A percentile compares a stretch with the other conserved stretches of the same genome.
phyloP scores from a whole-genome alignment of 2,888 invertebrate genomes.

The Lasius platythorax region DNA sequence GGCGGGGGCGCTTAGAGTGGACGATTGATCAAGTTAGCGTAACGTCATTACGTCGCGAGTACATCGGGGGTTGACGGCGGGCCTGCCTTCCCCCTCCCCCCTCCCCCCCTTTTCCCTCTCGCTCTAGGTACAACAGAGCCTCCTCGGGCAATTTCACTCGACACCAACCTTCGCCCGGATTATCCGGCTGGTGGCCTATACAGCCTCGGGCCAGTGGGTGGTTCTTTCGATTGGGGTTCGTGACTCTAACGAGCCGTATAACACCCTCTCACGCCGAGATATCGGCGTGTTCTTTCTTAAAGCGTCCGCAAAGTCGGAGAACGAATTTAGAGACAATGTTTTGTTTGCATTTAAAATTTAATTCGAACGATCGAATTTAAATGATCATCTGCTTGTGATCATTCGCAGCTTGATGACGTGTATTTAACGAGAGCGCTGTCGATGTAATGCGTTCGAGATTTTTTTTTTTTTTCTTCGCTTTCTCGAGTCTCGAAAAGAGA shows the following conservation, averaged over 20 bases:
- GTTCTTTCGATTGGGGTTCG: constrained; percentile 44
- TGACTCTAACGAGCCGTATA: constrained; percentile 43
- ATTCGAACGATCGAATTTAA: neutral
- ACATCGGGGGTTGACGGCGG: constrained; percentile 76
- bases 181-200: constrained; percentile 77
- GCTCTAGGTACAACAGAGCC: constrained; percentile 65
- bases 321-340: neutral
- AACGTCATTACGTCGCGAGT: constrained; percentile 80
- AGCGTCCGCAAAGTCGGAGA: too few relatives aligned
- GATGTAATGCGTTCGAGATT: neutral
- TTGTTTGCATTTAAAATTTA: neutral
- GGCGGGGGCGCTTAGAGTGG: constrained; percentile 66
- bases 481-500: neutral
- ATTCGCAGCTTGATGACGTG: neutral
- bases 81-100: neutral
- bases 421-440: constrained; percentile 1
- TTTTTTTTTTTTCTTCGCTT: neutral
- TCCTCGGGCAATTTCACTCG: constrained; percentile 83
- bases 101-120: neutral
- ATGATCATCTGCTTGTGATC: neutral
- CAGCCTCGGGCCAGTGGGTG: constrained; percentile 52
- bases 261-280: neutral
- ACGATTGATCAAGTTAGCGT: constrained; percentile 83
- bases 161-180: constrained; percentile 81
- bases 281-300: neutral